Conservation (phyloP, 2,888 invertebrate species). For the Eupithecia vulgata region DNA sequence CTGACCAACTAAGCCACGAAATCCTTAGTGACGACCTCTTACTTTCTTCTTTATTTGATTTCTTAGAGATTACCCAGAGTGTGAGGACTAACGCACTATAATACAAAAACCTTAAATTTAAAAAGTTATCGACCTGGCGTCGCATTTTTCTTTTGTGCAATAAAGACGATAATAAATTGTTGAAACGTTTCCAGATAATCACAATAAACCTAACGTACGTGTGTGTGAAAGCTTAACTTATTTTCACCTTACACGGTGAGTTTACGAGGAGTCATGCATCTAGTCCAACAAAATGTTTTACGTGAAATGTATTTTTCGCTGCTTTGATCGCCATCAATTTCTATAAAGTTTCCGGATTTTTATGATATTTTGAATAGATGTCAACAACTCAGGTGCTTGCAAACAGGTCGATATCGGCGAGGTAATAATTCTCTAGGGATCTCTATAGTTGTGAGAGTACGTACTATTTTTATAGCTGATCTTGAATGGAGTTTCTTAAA, state of each 20-base stretch:
- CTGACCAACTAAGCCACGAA: too few species aligned
- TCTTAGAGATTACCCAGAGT: too few species aligned
- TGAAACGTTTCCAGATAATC: constrained; percentile 7
- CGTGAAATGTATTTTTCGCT: constrained; percentile 52
- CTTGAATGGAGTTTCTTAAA: constrained; percentile 33
- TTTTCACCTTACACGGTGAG: constrained; percentile 28
- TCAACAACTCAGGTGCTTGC: constrained; percentile 46
- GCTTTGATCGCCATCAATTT: constrained; percentile 59
- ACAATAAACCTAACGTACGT: constrained; percentile 8
- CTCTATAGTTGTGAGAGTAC: constrained; percentile 32
- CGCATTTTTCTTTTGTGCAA: not conserved
- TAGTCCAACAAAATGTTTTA: constrained; percentile 56
- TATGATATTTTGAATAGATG: constrained; percentile 52
- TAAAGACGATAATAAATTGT: constrained; percentile 2
- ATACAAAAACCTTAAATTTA: too few species aligned
- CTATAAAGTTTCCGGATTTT: constrained; percentile 48
- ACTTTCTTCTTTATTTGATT: too few species aligned
- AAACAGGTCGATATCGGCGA: constrained; percentile 44
- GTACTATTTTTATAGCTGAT: constrained; percentile 34
- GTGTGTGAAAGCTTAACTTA: constrained; percentile 1
- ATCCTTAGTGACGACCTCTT: too few species aligned
- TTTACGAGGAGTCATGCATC: constrained; percentile 39
- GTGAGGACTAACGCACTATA: too few species aligned
- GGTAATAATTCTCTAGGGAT: constrained; percentile 41
- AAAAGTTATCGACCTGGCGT: not conserved